phyloP scores from a whole-genome alignment of 2,113 vertebrate species.

The Archocentrus centrarchus region DNA sequence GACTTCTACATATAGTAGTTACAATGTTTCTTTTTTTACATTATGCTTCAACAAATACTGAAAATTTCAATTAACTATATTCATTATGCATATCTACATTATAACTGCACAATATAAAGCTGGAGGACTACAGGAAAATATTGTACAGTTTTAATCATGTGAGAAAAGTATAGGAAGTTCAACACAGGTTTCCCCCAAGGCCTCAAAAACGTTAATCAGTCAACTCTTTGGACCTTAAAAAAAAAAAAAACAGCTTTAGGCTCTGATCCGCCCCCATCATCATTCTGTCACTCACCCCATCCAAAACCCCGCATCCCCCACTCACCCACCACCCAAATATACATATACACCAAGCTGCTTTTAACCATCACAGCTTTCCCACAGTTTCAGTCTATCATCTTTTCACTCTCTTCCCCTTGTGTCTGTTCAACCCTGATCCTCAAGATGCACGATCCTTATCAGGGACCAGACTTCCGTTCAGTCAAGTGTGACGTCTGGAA shows the following conservation, averaged over 20 bases:
- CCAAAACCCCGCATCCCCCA: conserved; percentile 19
- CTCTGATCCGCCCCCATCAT: conserved; percentile 67
- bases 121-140: background rate
- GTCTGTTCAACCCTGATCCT: conserved; percentile 47
- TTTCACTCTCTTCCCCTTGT: conserved; percentile 25
- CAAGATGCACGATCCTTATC: conserved; percentile 62
- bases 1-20: background rate
- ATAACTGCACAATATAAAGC: background rate
- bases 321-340: conserved; percentile 17
- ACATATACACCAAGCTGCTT: conserved; percentile 40
- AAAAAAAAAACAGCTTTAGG: conserved; percentile 47
- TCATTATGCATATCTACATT: background rate
- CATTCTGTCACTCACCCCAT: conserved; percentile 61
- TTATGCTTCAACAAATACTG: background rate
- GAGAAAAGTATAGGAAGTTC: conserved; percentile 61
- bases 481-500: conserved; percentile 68
- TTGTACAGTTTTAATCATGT: conserved; percentile 30
- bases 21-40: background rate
- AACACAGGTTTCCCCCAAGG: conserved; percentile 42
- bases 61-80: background rate
- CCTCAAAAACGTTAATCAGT: conserved; percentile 66
- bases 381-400: conserved; percentile 33
- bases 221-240: conserved; percentile 54
- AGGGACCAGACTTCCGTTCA: conserved; percentile 69
- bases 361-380: conserved; percentile 20